These are phyloP conservation scores for Pseudotriccus pelzelni DNA, from an alignment of 2,797 vertebrate genomes.

Conservation along the genomic window DNA sequence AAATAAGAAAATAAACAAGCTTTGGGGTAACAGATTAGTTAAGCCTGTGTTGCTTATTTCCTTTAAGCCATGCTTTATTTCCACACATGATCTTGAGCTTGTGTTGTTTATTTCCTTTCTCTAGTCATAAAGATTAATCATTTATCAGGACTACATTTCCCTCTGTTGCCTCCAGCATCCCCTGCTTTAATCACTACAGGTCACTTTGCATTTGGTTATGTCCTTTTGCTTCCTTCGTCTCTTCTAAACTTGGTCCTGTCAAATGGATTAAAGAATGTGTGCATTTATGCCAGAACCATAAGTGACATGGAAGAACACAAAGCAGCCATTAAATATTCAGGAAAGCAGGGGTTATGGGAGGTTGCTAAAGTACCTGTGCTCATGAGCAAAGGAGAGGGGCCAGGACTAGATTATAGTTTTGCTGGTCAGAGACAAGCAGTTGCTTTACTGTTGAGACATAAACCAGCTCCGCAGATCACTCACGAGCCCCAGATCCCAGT, in stretches of 20 bases:
- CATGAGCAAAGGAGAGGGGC: background rate
- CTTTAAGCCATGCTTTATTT: background rate
- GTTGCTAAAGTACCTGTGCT: background rate
- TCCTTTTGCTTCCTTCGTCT: background rate
- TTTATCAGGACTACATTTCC: constrained; percentile 23
- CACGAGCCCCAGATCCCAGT: background rate
- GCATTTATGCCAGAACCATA: background rate
- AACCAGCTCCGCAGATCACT: background rate
- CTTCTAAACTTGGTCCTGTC: constrained; percentile 11
- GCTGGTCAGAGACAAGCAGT: background rate
- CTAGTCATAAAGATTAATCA: constrained; percentile 1
- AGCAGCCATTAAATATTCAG: constrained; percentile 45
- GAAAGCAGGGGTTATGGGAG: background rate
- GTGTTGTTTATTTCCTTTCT: background rate
- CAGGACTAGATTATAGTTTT: background rate
- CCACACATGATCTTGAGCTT: background rate
- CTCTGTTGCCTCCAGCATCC: constrained; percentile 27
- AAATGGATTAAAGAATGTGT: background rate
- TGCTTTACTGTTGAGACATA: background rate
- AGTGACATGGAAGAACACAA: background rate
- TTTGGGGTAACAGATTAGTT: background rate
- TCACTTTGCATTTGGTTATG: background rate
- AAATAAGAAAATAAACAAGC: background rate
- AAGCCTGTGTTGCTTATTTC: background rate
- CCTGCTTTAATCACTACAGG: background rate